A percentile compares a stretch with the other conserved stretches of the same genome.
These are phyloP conservation scores for Nebria salina DNA, from an alignment of 2,888 invertebrate genomes.

Conservation along the genomic window DNA sequence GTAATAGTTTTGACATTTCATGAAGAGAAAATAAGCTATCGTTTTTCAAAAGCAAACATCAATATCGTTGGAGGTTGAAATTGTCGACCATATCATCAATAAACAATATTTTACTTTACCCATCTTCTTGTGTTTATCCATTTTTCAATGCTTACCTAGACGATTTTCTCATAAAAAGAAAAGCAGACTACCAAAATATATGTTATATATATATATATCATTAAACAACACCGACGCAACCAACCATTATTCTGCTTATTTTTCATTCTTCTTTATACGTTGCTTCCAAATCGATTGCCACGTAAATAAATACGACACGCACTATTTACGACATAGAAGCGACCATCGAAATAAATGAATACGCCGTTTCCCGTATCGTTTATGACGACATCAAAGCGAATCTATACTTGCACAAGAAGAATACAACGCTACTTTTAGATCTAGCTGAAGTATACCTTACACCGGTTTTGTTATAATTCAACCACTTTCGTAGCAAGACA, in stretches of 20 bases:
- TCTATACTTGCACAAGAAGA: not conserved
- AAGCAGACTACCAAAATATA: not conserved
- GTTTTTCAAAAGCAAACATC: not conserved
- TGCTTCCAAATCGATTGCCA: not conserved
- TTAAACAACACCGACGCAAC: not conserved
- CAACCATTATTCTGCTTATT: not conserved
- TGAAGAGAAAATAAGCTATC: not conserved
- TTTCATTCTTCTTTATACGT: not conserved
- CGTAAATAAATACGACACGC: not conserved
- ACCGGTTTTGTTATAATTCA: not conserved
- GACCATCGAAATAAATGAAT: constrained; percentile 1
- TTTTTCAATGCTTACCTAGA: not conserved
- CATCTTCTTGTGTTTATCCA: not conserved
- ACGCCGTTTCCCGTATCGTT: not conserved
- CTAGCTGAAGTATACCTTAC: not conserved
- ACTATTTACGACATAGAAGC: not conserved
- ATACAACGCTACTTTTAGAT: not conserved
- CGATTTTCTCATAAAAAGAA: not conserved
- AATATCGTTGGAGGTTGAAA: not conserved
- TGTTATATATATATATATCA: not conserved
- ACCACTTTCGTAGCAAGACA: not conserved
- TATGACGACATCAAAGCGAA: not conserved
- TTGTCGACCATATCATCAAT: not conserved
- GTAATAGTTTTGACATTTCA: not conserved
- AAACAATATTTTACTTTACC: not conserved